These are phyloP conservation scores for Isotomurus palustris DNA, from an alignment of 2,888 invertebrate species.

Conservation along the genomic window DNA sequence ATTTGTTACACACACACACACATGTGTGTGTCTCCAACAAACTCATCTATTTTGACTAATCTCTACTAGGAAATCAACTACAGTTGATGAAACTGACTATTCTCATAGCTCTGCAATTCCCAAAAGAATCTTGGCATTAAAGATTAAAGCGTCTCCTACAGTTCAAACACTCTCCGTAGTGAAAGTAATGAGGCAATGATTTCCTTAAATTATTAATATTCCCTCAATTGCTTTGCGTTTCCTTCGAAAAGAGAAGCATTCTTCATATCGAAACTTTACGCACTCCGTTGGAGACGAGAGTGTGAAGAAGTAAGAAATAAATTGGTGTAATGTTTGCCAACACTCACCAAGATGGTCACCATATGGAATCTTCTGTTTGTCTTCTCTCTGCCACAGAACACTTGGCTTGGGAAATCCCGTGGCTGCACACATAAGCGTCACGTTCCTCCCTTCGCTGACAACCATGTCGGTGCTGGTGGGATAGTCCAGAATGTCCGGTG, in stretches of 20 bases:
- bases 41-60: background rate
- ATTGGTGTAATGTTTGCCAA: background rate
- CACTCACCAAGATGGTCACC: conserved; percentile 48
- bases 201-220: no score
- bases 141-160: no score
- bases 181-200: no score
- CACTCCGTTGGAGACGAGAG: no score
- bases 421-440: conserved; percentile 78
- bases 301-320: no score
- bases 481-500: conserved; percentile 80
- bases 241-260: no score
- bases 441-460: conserved; percentile 78
- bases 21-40: background rate
- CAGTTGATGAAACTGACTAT: background rate
- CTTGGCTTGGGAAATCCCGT: conserved; percentile 79
- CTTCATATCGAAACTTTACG: no score
- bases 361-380: conserved; percentile 62
- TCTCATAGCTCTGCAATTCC: background rate
- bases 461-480: conserved; percentile 81
- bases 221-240: no score
- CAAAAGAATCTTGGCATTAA: background rate
- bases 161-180: no score
- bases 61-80: background rate
- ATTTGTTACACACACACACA: conserved; percentile 2
- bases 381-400: conserved; percentile 73